phyloP scores from a whole-genome alignment of 2,113 vertebrate species.

The Andinoacara biseriatus region DNA sequence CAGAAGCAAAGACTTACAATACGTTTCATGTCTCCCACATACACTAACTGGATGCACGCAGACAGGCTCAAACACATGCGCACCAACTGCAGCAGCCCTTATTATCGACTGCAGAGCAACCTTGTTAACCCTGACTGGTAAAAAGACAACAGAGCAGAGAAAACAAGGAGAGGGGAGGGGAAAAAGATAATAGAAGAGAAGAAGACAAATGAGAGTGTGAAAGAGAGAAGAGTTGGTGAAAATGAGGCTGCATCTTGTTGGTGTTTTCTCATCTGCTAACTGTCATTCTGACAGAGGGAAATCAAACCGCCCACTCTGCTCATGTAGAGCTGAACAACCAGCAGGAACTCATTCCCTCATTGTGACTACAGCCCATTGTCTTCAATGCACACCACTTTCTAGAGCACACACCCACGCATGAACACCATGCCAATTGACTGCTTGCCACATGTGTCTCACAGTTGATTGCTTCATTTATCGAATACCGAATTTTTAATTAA shows the following conservation, averaged over 20 bases:
- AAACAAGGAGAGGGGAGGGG: not conserved
- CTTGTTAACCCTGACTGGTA: slow-evolving; percentile 28
- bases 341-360: not conserved
- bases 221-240: slow-evolving; percentile 16
- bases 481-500: not conserved
- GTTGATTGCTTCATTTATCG: not conserved
- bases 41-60: not conserved
- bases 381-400: not conserved
- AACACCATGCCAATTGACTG: not conserved
- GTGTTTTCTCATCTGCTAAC: slow-evolving; percentile 30
- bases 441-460: not conserved
- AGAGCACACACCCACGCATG: not conserved
- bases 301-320: slow-evolving; percentile 21
- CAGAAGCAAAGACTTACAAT: not conserved
- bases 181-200: slow-evolving; percentile 4
- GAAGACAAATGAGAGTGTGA: slow-evolving; percentile 17
- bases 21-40: not conserved
- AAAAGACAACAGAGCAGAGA: slow-evolving; percentile 30
- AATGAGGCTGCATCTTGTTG: slow-evolving; percentile 27
- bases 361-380: slow-evolving; percentile 13
- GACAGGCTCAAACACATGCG: not conserved
- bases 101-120: slow-evolving; percentile 22
- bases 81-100: not conserved
- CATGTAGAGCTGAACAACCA: not conserved
- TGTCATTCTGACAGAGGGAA: slow-evolving; percentile 22